Base-by-base conservation (phyloP, 1,140 invertebrate genomes). In the Drosophila chauvacae region DNA sequence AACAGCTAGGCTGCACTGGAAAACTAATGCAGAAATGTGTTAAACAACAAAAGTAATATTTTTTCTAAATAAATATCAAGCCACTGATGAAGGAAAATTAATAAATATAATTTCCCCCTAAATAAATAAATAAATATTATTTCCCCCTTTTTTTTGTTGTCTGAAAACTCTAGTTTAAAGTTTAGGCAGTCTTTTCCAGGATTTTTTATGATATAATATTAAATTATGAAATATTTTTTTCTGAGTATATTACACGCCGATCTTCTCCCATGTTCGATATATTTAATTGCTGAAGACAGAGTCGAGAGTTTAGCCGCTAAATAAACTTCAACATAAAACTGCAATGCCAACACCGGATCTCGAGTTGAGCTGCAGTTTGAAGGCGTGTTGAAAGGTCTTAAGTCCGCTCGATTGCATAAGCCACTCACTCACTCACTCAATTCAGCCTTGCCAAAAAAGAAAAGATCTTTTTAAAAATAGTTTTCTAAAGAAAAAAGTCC, bases 361-460 rank as follows among this genome's bases (percentile, higher is more conserved):
- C 30, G 41, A 28, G 37, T 50, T 35, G 14, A 33, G 18, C 23
- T 77, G 48, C 58, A 77, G 51, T 47, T 56, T 53, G 30, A 61
- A 62, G 59, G 42, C 45, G 51, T 39, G 53, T 30, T 62, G 70
- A 74, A 79, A 62, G 69, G 58, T 56, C 71, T 74, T 59, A 62
- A 62, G 61, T 68, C 53, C 57, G 47, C 30, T 39, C 51, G 60
- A 69, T 85, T 85, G 62, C 82, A 66, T 85, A 85, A 85, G 81
- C 72, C 42, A 37, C 33, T 56, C 47, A n/a, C 3, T 53, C 18
- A 14, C 26, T n/a, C 28, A 14, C 26, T n/a, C 11, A 28, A 30
- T n/a, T 59, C 51, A 81, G 60, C 47, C 47, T 82, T 64, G 74
- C 58, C 39, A 74, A 85, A 86, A 56, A 71, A 63, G 56, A 66